Percentiles rank a stretch among this genome's conserved stretches.
phyloP scores from a whole-genome alignment of 1,140 invertebrate genomes.

The Drosophila funebris region DNA sequence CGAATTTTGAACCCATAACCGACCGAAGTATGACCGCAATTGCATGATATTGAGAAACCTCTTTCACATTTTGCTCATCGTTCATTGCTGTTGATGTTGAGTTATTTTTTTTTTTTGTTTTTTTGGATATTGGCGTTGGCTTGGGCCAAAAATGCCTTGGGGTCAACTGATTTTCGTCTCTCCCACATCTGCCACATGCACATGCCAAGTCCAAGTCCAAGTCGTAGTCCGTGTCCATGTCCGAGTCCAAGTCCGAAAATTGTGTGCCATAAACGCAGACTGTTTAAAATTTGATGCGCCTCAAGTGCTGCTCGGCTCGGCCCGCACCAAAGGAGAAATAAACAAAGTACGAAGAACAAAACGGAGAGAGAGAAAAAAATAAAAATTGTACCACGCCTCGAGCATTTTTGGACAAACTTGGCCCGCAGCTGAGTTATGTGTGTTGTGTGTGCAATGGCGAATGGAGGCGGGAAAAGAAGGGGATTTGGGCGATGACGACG shows the following conservation, averaged over 20 bases:
- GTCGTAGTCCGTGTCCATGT: conserved; percentile 15
- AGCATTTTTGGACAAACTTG: conserved; percentile 75
- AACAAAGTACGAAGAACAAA: conserved; percentile 79
- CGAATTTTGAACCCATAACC: conserved; percentile 65
- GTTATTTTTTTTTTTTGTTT: conserved; percentile 23
- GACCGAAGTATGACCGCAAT: conserved; percentile 35
- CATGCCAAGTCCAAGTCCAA: conserved; percentile 60
- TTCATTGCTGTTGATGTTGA: conserved; percentile 26
- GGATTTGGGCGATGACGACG: conserved; percentile 6
- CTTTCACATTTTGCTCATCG: conserved; percentile 31
- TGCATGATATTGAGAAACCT: conserved; percentile 54
- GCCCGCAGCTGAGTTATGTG: conserved; percentile 77
- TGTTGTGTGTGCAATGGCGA: conserved; percentile 37
- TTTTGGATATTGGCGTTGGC: conserved; percentile 26
- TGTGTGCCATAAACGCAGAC: conserved; percentile 81
- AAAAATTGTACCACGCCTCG: conserved; percentile 68
- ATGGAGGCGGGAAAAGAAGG: conserved; percentile 43
- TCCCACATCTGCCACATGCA: conserved; percentile 54
- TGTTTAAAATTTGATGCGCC: conserved; percentile 80
- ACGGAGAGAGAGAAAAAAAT: conserved; percentile 40
- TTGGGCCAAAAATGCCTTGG: conserved; percentile 63
- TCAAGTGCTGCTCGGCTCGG: conserved; percentile 60
- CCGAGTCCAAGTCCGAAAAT: conserved; percentile 56
- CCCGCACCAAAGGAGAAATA: conserved; percentile 80
- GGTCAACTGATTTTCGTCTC: conserved; percentile 78